phyloP scores from a whole-genome alignment of 2,797 vertebrate species.

The Manis crassicaudata region DNA sequence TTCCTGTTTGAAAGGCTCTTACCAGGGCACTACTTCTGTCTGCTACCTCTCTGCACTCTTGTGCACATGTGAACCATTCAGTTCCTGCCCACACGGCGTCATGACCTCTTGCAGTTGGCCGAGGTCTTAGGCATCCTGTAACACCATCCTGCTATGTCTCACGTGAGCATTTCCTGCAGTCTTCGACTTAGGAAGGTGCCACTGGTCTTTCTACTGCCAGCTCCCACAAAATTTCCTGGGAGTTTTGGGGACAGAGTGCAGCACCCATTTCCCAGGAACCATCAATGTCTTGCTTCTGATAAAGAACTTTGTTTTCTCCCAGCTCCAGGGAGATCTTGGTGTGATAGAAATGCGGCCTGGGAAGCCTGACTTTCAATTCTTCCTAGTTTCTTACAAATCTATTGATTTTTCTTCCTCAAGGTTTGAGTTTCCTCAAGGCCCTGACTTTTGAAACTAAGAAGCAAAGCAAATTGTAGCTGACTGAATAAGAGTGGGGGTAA shows the following conservation, averaged over 20 bases:
- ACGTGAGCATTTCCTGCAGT: background rate
- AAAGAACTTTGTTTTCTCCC: background rate
- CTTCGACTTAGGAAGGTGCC: background rate
- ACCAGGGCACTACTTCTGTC: background rate
- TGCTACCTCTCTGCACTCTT: background rate
- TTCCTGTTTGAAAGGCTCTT: background rate
- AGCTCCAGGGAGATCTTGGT: background rate
- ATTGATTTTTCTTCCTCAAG: background rate
- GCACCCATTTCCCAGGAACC: background rate
- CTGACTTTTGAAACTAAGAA: conserved; percentile 17
- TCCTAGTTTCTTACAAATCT: background rate
- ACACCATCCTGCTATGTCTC: background rate
- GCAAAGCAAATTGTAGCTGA: background rate
- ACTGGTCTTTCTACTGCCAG: background rate
- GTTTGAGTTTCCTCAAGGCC: background rate
- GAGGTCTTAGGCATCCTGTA: background rate
- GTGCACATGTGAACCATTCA: background rate
- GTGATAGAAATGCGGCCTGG: background rate
- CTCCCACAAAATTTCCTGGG: background rate
- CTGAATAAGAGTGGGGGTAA: background rate
- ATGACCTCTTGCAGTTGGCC: background rate
- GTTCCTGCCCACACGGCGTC: background rate
- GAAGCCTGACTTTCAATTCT: background rate
- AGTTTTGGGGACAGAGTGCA: background rate
- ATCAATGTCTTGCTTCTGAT: background rate